Base-by-base conservation (phyloP, 2,888 invertebrate species). In the Idaea biselata region DNA sequence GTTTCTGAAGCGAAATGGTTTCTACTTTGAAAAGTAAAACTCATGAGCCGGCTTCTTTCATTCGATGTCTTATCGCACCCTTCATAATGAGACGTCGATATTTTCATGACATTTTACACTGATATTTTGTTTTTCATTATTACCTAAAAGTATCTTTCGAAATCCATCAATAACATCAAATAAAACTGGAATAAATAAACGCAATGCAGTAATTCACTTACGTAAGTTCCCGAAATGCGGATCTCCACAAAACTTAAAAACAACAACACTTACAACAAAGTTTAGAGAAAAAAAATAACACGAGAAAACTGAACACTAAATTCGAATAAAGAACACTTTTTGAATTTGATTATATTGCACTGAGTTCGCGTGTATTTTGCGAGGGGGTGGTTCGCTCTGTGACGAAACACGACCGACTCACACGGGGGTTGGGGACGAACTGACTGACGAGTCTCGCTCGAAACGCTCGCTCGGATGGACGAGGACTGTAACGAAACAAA, bases 181-280 rank as follows among this genome's bases (percentile, higher is more conserved):
- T 65, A 68, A 68, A 73, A 67, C 63, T 69, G 70, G 32, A 66
- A 68, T 67, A 70, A 69, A 71, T 62, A 76, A 89, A 88, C 90
- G 91, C 91, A 91, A 78, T 91, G 91, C 91, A 91, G 91, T 86
- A 83, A 83, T 44, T 83, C 82, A 86, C 91, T 91, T 91, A 91
- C 91, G 91, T 91, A 91, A 91, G 88, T 89, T 88, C 69, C 73
- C 81, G 68, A 81, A 80, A 77, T 78, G 79, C 79, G 79, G 79
- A 73, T 75, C 75, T 79, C 78, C 79, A 80, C 71, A 73, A 77
- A 80, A 74, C 66, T 70, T 68, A 67, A 66, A 66, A 61, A 81
- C 81, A 82, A 77, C 67, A 79, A 73, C 78, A 83, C 82, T 73
- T 68, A 75, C 77, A 74, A 70, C 73, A 73, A 71, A 67, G 64